These are phyloP conservation scores for Clupea harengus DNA, from an alignment of 2,113 vertebrate species.

Conservation along the genomic window DNA sequence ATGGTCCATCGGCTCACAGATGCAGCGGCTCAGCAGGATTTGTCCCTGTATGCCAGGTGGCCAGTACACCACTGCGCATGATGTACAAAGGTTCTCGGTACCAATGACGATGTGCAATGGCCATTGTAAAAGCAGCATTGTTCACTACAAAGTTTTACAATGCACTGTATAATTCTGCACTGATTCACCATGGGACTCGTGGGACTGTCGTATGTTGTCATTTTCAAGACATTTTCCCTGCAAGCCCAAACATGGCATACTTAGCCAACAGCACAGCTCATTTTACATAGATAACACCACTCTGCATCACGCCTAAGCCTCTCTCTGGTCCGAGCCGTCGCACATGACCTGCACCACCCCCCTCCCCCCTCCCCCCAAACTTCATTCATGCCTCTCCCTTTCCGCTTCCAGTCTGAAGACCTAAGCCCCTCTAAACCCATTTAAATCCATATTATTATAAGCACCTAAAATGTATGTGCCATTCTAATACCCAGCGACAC, in stretches of 20 bases:
- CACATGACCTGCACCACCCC: slow-evolving; percentile 1
- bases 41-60: too few species aligned
- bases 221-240: background rate
- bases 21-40: too few species aligned
- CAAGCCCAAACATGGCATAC: background rate
- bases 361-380: background rate
- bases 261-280: background rate
- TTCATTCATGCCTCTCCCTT: background rate
- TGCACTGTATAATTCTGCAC: background rate
- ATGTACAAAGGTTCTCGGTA: background rate
- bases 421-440: background rate
- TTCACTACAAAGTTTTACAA: background rate
- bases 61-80: background rate
- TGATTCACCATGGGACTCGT: background rate
- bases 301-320: background rate
- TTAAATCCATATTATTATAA: slow-evolving; percentile 23
- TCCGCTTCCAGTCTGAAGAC: background rate
- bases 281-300: background rate
- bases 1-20: too few species aligned
- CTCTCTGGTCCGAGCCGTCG: background rate
- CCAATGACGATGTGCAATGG: background rate
- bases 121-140: background rate
- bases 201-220: background rate
- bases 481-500: slow-evolving; percentile 79
- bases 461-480: slow-evolving; percentile 60